Conservation (phyloP, 2,888 invertebrate species). For the Gryllus longicercus region DNA sequence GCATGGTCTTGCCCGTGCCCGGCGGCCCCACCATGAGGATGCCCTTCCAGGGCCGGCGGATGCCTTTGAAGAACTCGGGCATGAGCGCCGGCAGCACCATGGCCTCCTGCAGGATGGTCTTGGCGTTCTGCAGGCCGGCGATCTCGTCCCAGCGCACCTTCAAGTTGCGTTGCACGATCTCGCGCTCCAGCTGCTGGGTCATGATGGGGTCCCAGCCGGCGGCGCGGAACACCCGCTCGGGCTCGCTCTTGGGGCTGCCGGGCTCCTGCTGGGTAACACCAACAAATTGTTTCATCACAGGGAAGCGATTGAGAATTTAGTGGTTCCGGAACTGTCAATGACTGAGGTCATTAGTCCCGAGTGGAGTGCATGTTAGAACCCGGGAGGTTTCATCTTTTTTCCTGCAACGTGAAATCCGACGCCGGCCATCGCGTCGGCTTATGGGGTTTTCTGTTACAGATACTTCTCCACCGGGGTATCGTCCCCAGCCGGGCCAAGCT, state of each 20-base stretch:
- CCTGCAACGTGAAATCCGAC: too few species aligned
- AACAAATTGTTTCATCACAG: too few species aligned
- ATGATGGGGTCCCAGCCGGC: constrained; percentile 71
- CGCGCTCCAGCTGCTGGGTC: constrained; percentile 79
- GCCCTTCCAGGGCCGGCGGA: constrained; percentile 94
- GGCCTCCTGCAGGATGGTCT: constrained; percentile 89
- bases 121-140: constrained; percentile 84
- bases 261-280: background rate
- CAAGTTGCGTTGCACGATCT: constrained; percentile 95
- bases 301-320: too few species aligned
- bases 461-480: too few species aligned
- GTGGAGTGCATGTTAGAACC: too few species aligned
- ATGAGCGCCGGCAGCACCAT: constrained; percentile 96
- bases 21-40: constrained; percentile 93
- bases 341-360: too few species aligned
- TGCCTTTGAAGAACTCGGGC: constrained; percentile 96
- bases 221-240: constrained; percentile 56
- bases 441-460: too few species aligned
- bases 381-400: too few species aligned
- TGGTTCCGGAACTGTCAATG: too few species aligned
- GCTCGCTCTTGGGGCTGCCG: constrained; percentile 19
- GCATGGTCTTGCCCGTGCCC: constrained; percentile 92
- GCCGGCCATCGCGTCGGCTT: too few species aligned
- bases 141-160: constrained; percentile 95
- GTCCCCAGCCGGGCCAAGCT: too few species aligned